phyloP scores from a whole-genome alignment of 2,113 vertebrate species.

The Lycocorax pyrrhopterus region DNA sequence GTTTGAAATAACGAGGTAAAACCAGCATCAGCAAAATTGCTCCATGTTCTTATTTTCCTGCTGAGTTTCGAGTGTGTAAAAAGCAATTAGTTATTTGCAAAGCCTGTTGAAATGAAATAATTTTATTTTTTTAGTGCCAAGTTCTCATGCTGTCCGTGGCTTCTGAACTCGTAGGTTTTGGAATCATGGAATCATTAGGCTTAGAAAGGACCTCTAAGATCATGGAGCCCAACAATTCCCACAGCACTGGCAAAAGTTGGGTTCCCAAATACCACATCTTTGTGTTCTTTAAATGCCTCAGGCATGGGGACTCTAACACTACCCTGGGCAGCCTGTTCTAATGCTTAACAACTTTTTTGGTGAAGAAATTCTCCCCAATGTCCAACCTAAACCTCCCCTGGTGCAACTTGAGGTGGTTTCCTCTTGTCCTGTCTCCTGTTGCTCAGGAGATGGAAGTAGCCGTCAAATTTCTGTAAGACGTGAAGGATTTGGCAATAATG shows the following conservation, averaged over 20 bases:
- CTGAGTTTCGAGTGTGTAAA: not conserved
- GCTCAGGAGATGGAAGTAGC: not conserved
- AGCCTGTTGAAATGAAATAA: not conserved
- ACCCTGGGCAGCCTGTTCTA: not conserved
- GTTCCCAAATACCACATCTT: not conserved
- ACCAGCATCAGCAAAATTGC: not conserved
- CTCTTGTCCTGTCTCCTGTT: not conserved
- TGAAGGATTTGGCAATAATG: not conserved
- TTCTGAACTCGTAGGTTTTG: not conserved
- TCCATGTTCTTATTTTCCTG: accelerated
- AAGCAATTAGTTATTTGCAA: not conserved
- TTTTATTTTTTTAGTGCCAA: not conserved
- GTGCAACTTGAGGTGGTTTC: not conserved
- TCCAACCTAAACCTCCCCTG: not conserved
- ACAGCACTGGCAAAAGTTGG: not conserved
- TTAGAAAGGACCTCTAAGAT: not conserved
- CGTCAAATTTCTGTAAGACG: not conserved
- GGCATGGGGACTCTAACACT: accelerated
- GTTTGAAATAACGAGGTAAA: not conserved
- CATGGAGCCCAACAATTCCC: not conserved
- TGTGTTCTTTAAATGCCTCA: not conserved
- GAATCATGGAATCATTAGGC: too few species aligned
- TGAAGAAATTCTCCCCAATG: not conserved
- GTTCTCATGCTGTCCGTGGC: not conserved
- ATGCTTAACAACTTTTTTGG: not conserved